phyloP scores from a whole-genome alignment of 1,140 invertebrate species.

The Lutraria rhynchaena region DNA sequence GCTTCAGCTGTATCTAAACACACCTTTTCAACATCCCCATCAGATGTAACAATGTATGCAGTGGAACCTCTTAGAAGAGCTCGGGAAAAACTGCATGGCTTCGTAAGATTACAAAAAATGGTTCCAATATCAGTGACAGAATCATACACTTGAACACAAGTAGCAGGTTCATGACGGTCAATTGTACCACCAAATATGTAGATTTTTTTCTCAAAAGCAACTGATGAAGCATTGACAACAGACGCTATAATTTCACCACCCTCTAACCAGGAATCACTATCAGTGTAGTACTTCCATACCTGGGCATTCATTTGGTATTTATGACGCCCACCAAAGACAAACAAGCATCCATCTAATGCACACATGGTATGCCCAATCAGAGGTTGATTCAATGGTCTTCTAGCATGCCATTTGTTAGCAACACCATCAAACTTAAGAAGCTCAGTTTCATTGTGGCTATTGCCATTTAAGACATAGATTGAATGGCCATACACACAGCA shows the following conservation, averaged over 20 bases:
- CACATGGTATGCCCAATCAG: conserved; percentile 18
- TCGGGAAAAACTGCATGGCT: conserved; percentile 18
- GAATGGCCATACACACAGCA: conserved; percentile 29
- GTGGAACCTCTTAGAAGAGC: conserved; percentile 5
- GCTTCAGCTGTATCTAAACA: background rate
- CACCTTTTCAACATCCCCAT: conserved; percentile 34
- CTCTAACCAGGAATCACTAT: conserved; percentile 22
- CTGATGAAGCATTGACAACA: conserved; percentile 30
- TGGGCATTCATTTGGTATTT: conserved; percentile 1
- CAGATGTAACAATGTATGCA: conserved; percentile 22
- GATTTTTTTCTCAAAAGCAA: conserved; percentile 20
- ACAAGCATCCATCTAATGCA: conserved; percentile 26
- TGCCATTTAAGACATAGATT: conserved; percentile 5
- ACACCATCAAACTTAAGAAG: background rate
- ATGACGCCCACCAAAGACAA: conserved; percentile 28
- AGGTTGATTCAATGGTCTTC: background rate
- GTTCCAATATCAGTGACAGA: background rate
- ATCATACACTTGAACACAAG: conserved; percentile 38
- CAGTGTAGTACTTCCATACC: conserved; percentile 20
- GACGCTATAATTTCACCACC: conserved; percentile 32
- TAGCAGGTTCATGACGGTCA: background rate
- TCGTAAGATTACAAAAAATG: conserved; percentile 16
- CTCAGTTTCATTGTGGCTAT: background rate
- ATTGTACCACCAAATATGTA: conserved; percentile 33
- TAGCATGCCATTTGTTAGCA: background rate